Base-by-base conservation (phyloP, 2,888 invertebrate species). In the Melipona beecheii region DNA sequence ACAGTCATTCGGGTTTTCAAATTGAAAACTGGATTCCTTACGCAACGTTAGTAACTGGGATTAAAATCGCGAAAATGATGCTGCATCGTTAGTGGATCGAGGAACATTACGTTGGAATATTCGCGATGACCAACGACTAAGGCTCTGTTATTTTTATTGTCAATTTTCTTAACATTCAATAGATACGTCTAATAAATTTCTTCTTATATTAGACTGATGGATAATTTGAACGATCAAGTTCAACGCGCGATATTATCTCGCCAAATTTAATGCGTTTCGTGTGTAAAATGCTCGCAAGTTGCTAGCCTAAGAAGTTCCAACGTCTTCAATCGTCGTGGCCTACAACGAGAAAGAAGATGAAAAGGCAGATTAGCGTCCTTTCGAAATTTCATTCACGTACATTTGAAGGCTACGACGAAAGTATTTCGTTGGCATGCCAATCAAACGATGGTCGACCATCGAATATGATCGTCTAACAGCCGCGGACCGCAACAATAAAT, bases 321-420 rank as follows among this genome's bases (percentile, higher is more conserved):
- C 31, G 65, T 56, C 31, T 56, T 50, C 31, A 31, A 31, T 54
- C n/a, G 21, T 43, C 50, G 17, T n/a, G 43, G 64, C 43, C n/a
- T 11, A 36, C 3, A 36, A 36, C 19, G n/a, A 43, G 27, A 43
- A 43, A 43, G 60, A 31, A 17, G 68, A 74, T 68, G 58, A 62
- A 27, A 68, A 54, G 65, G 9, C 65, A 6, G n/a, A 24, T 31
- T 24, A 27, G 17, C n/a, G 5, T 13, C 9, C 31, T n/a, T n/a
- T 54, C 15, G 54, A 69, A 75, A 69, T 79, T 79, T 69, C 31
- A 69, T 64, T 70, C 78, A 31, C 78, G 66, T 52, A 17, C 15
- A 17, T 49, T 36, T 6, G 13, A 43, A 64, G 54, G 58, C 24
- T 52, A 75, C 56, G 15, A 56, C 17, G 43, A 19, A 64, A 52